Base-by-base conservation (phyloP, 2,113 vertebrate genomes). In the Tretioscincus oriximinensis region DNA sequence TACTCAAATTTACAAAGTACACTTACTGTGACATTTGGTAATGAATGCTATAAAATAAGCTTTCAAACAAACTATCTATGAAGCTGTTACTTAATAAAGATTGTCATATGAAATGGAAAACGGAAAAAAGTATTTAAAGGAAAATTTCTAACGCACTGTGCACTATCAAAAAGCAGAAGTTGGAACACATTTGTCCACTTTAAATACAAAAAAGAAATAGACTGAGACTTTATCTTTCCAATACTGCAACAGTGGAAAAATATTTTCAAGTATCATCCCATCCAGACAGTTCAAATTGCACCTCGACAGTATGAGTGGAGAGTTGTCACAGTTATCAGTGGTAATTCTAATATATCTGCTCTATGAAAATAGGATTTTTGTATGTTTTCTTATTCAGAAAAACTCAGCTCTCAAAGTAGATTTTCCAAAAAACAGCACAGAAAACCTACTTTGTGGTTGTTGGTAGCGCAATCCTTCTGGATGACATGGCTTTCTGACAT, bases 81-180 rank as follows among this genome's bases (percentile, higher is more conserved):
- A 81, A 74, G 78, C 70, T 3, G 31, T 1, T 68, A 9, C 69
- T 69, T 9, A 64, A 2, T 1, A 69, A 80, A 72, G 78, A 26
- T 21, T 45, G 1, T 63, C 16, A 24, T 73, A 75, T 24, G 18
- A 88, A 88, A 1, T 60, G 10, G 69, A 86, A 51, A 45, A 45
- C 51, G 16, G 26, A 5, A 5, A 0, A 9, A 82, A 83, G 28
- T 51, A 14, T 60, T 35, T 16, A 78, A 69, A 74, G 47, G 9
- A 65, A 49, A 86, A n/a, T 20, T 12, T 4, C 58, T 22, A 76
- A 76, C n/a, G 5, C 64, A 80, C 51, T 71, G 47, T 28, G 65
- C 26, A 14, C 31, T 26, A 89, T 11, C 22, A 73, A 89, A 90
- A 90, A 80, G 9, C 7, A 71, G 28, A 84, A 84, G 54, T 66